Evolutionary conservation across 2,797 vertebrate species (phyloP).

Genomic region (Perdix hodgsoniae): DNA sequence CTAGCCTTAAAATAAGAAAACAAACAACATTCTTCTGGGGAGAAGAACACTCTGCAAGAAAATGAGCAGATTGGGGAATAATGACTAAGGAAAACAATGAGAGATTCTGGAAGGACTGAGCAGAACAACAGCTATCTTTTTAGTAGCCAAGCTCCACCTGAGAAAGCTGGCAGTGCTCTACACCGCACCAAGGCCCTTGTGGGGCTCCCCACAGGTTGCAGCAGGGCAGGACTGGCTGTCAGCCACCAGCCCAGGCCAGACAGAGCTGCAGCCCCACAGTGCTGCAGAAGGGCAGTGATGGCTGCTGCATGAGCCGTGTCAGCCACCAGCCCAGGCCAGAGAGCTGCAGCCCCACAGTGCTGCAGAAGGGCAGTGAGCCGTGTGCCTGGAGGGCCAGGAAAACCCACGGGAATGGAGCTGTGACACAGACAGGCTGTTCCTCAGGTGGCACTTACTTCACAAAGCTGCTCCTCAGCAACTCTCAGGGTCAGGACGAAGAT

Average conservation of each 20-base stretch:
- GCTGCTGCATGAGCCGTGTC: too few relatives aligned
- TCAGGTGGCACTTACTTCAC: rapidly evolving
- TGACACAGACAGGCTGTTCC: neutral
- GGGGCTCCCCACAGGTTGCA: rapidly evolving
- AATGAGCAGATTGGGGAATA: neutral
- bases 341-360: neutral
- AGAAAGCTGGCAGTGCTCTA: neutral
- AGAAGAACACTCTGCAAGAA: neutral
- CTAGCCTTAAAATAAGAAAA: neutral
- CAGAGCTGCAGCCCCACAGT: neutral
- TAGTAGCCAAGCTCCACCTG: neutral
- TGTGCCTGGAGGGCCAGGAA: neutral
- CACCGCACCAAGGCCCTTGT: rapidly evolving
- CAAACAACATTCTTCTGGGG: neutral
- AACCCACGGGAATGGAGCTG: neutral
- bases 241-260: neutral
- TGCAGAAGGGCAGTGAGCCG: neutral
- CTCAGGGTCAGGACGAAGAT: rapidly evolving
- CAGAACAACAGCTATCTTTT: neutral
- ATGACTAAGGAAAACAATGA: rapidly evolving
- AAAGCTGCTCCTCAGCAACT: neutral
- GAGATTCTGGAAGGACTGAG: neutral
- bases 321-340: neutral
- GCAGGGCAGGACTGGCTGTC: neutral
- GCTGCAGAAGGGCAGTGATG: neutral